phyloP scores from a whole-genome alignment of 1,140 invertebrate species.

The Drosophila pachea region DNA sequence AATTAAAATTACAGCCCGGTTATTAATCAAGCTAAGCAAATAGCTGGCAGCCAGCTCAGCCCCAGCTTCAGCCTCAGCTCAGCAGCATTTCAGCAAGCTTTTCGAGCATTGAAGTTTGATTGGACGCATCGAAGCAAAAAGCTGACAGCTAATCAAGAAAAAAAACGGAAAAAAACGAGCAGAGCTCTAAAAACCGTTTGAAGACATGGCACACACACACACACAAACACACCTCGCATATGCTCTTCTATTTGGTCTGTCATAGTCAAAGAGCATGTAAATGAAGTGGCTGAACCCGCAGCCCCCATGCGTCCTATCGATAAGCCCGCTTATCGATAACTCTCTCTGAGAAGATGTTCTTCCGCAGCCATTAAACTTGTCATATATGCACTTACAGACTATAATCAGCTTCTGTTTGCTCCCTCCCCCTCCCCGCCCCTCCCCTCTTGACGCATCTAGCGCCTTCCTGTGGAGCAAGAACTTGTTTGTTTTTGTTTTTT shows the following conservation, averaged over 20 bases:
- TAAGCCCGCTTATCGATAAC: too few relatives aligned
- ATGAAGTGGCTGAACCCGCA: too few relatives aligned
- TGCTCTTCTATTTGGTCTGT: not conserved
- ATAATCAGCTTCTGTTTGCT: too few relatives aligned
- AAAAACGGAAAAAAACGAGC: constrained; percentile 6
- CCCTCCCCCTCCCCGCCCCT: too few relatives aligned
- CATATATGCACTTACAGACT: too few relatives aligned
- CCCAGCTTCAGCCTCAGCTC: constrained; percentile 1
- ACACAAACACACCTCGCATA: not conserved
- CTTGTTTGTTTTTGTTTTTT: too few relatives aligned
- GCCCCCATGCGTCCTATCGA: too few relatives aligned
- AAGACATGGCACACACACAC: constrained; percentile 7
- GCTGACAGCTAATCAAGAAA: constrained; percentile 43
- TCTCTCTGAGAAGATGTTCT: too few relatives aligned
- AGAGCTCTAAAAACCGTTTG: constrained; percentile 26
- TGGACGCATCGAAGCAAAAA: constrained; percentile 65
- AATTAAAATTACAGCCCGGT: constrained; percentile 70
- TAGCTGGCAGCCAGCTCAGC: constrained; percentile 24
- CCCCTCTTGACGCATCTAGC: too few relatives aligned
- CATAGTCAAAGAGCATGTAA: too few relatives aligned
- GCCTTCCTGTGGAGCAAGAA: too few relatives aligned
- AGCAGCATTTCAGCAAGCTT: not conserved
- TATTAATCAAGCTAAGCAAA: constrained; percentile 64
- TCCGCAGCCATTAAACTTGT: too few relatives aligned
- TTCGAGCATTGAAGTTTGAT: constrained; percentile 68